These are phyloP conservation scores for Carassius gibelio DNA, from an alignment of 2,113 vertebrate species.

Conservation along the genomic window DNA sequence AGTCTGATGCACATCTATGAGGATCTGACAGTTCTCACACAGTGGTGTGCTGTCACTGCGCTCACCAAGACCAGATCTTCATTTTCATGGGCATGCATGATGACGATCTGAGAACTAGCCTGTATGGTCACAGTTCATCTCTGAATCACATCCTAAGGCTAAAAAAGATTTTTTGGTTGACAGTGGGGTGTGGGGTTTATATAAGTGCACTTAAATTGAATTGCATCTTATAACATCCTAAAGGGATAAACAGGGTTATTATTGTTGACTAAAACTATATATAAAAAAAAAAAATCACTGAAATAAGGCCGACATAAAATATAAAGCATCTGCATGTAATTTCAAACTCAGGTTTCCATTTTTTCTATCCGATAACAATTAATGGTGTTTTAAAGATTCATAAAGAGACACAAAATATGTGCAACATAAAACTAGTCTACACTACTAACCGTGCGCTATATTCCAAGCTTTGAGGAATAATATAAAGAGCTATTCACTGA, in stretches of 20 bases:
- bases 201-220: background rate
- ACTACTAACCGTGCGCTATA: background rate
- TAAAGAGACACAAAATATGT: background rate
- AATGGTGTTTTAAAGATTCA: background rate
- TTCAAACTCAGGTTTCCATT: too few species aligned
- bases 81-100: background rate
- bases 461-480: background rate
- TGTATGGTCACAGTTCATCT: background rate
- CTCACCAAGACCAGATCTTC: background rate
- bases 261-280: too few species aligned
- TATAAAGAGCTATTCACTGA: background rate
- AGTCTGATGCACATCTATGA: constrained; percentile 6
- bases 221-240: background rate
- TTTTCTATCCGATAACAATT: too few species aligned
- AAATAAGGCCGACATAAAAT: too few species aligned
- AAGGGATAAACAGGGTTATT: background rate
- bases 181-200: background rate
- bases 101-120: background rate
- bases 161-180: background rate
- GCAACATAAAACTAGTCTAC: background rate
- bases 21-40: constrained; percentile 20
- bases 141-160: background rate
- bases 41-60: background rate
- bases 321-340: background rate
- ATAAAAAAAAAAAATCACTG: too few species aligned